These are phyloP conservation scores for Drosophila trapezifrons DNA, from an alignment of 1,140 invertebrate genomes.

Conservation along the genomic window DNA sequence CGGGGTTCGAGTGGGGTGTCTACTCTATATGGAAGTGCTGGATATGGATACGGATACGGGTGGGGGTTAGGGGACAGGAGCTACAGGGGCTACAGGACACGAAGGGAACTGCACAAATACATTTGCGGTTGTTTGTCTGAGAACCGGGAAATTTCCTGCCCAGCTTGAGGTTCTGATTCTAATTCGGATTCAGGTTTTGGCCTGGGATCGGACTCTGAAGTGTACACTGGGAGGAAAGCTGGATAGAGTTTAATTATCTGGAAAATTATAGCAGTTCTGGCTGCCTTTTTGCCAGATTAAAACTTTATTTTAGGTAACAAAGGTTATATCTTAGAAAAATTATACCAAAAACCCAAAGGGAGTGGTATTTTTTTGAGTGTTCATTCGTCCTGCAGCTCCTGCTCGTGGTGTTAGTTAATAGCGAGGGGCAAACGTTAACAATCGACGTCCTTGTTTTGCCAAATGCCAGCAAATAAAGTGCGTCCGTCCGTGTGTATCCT, in stretches of 20 bases:
- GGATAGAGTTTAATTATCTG: too few species aligned
- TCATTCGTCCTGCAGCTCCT: background rate
- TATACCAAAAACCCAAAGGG: too few species aligned
- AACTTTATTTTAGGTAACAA: too few species aligned
- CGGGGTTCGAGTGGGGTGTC: slow-evolving; percentile 14
- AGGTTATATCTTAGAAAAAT: too few species aligned
- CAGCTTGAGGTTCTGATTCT: slow-evolving; percentile 28
- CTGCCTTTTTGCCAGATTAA: too few species aligned
- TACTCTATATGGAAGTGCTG: background rate
- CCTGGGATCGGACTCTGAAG: background rate
- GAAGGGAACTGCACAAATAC: slow-evolving; percentile 51
- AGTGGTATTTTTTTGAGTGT: background rate
- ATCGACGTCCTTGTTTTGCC: slow-evolving; percentile 42
- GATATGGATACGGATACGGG: slow-evolving; percentile 8
- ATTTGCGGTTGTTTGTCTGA: slow-evolving; percentile 67
- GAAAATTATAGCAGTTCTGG: too few species aligned
- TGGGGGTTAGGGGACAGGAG: slow-evolving; percentile 8
- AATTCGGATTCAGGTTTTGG: slow-evolving; percentile 19
- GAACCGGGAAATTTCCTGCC: slow-evolving; percentile 19
- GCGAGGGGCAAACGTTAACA: slow-evolving; percentile 43
- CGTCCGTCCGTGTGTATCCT: slow-evolving; percentile 4
- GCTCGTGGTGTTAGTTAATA: slow-evolving; percentile 40
- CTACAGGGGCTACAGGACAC: slow-evolving; percentile 17
- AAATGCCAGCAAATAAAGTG: slow-evolving; percentile 55
- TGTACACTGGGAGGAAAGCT: slow-evolving; percentile 3